Conservation (phyloP, 2,113 vertebrate species). For the Chionodraco myersi region DNA sequence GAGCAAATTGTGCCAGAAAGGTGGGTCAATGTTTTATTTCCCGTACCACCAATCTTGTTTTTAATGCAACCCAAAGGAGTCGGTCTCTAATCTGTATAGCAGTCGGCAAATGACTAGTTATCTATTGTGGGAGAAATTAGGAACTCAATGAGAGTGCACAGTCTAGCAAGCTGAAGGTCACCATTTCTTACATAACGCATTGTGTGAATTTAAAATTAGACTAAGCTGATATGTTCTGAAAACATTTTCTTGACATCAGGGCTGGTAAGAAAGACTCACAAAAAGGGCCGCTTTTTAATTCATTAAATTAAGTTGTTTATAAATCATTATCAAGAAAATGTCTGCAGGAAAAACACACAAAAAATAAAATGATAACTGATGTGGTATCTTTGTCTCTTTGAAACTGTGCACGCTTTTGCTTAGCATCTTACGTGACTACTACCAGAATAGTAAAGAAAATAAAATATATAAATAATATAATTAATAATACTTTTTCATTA, state of each 20-base stretch:
- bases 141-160: conserved; percentile 67
- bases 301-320: conserved; percentile 67
- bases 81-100: conserved; percentile 35
- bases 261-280: conserved; percentile 81
- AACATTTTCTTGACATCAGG: conserved; percentile 83
- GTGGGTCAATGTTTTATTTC: conserved; percentile 16
- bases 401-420: not conserved
- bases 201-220: conserved; percentile 77
- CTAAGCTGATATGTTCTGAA: conserved; percentile 75
- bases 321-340: conserved; percentile 38
- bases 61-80: conserved; percentile 56
- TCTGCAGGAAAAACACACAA: no score
- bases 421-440: not conserved
- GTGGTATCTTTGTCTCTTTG: no score
- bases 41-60: conserved; percentile 28
- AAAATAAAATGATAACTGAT: no score
- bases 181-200: conserved; percentile 71
- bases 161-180: conserved; percentile 77
- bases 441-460: not conserved
- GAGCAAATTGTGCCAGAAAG: conserved; percentile 9
- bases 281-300: conserved; percentile 58
- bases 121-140: conserved; percentile 72
- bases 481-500: not conserved
- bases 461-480: no score
- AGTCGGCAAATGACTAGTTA: conserved; percentile 56